phyloP scores from a whole-genome alignment of 2,797 vertebrate genomes.

The Cossypha polioptera region DNA sequence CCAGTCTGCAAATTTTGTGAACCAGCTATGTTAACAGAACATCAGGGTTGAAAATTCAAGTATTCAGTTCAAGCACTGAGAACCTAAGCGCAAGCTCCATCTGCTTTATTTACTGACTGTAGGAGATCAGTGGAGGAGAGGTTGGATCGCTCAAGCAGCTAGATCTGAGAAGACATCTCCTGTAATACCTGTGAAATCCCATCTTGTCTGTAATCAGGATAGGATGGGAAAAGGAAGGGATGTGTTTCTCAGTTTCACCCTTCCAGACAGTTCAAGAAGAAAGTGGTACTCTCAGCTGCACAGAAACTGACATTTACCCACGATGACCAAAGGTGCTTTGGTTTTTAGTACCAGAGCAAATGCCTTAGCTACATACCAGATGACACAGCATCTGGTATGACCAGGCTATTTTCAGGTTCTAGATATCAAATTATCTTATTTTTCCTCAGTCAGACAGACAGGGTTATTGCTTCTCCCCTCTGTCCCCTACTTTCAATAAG shows the following conservation, averaged over 20 bases:
- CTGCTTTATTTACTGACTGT: neutral
- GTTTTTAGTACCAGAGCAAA: neutral
- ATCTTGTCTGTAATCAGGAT: neutral
- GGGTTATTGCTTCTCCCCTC: neutral
- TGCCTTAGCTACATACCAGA: accelerated
- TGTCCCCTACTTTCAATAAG: neutral
- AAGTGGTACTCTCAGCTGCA: neutral
- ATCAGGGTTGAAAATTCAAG: neutral
- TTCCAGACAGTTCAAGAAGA: neutral
- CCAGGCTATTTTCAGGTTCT: neutral
- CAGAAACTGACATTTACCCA: neutral
- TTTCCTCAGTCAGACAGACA: neutral
- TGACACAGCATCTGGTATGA: neutral
- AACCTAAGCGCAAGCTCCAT: neutral
- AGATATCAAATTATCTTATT: neutral
- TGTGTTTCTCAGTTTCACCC: neutral
- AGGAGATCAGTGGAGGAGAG: neutral
- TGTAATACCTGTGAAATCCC: neutral
- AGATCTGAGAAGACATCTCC: neutral
- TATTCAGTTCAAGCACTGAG: neutral
- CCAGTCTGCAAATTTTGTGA: neutral
- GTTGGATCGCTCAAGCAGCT: neutral
- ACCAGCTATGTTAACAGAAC: neutral
- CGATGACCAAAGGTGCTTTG: neutral
- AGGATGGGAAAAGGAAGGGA: neutral